These are phyloP conservation scores for Drosophila pectinifera DNA, from an alignment of 1,140 invertebrate genomes.

Conservation along the genomic window DNA sequence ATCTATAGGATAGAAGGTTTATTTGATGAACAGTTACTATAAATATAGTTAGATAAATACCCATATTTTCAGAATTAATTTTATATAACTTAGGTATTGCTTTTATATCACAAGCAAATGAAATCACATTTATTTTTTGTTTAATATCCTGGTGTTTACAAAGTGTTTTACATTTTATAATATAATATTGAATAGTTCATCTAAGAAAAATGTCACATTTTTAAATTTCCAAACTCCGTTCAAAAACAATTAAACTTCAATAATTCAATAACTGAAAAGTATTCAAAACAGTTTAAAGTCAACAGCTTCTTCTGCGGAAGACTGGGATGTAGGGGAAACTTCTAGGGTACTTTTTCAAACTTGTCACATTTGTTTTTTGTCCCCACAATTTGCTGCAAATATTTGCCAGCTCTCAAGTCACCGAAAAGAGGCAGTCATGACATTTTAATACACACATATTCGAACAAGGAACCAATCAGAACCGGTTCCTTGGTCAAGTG, in stretches of 20 bases:
- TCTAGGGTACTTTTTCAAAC: slow-evolving; percentile 8
- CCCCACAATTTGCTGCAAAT: slow-evolving; percentile 4
- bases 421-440: neutral
- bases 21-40: too few species aligned
- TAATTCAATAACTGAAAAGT: neutral
- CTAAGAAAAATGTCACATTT: neutral
- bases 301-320: neutral
- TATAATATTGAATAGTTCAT: neutral
- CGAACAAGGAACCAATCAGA: slow-evolving; percentile 30
- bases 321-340: neutral
- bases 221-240: neutral
- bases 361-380: slow-evolving; percentile 9
- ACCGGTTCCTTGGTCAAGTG: slow-evolving; percentile 42
- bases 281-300: slow-evolving; percentile 9
- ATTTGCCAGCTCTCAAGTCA: slow-evolving; percentile 23
- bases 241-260: neutral
- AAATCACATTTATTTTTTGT: too few species aligned
- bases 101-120: too few species aligned
- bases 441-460: slow-evolving; percentile 15
- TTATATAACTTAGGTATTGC: too few species aligned
- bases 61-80: too few species aligned
- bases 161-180: too few species aligned
- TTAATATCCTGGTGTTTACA: too few species aligned
- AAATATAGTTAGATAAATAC: too few species aligned
- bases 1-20: too few species aligned